These are phyloP conservation scores for Nezara viridula DNA, from an alignment of 2,888 invertebrate species.

Conservation along the genomic window DNA sequence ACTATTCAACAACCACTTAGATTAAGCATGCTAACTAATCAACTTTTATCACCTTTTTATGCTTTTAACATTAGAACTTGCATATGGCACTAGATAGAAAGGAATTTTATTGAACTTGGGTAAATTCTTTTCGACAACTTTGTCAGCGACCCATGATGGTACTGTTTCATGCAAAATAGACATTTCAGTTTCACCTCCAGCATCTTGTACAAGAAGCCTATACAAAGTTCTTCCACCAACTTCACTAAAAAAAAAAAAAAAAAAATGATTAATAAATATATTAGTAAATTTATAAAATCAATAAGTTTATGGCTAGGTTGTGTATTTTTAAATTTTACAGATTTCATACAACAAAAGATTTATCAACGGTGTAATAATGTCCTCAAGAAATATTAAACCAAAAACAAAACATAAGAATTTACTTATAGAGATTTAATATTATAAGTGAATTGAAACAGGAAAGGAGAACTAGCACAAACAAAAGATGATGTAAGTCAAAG, in stretches of 20 bases:
- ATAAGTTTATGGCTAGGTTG: no score
- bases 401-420: no score
- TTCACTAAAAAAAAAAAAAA: slow-evolving; percentile 76
- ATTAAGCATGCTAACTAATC: neutral
- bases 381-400: no score
- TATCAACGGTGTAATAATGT: no score
- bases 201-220: slow-evolving; percentile 88
- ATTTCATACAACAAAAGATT: no score
- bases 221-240: slow-evolving; percentile 95
- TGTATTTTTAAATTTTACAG: no score
- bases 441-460: no score
- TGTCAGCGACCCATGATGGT: slow-evolving; percentile 95
- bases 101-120: slow-evolving; percentile 98
- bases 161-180: slow-evolving; percentile 92
- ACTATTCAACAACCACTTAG: neutral
- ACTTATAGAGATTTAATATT: no score
- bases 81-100: slow-evolving; percentile 96
- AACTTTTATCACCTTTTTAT: slow-evolving; percentile 79
- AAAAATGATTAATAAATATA: neutral
- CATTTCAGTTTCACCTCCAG: slow-evolving; percentile 94
- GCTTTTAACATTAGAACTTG: slow-evolving; percentile 78
- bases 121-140: slow-evolving; percentile 92
- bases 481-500: no score
- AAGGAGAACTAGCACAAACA: no score
- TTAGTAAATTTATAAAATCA: no score